Conservation (phyloP, 2,113 vertebrate species). For the Atlantisia rogersi region DNA sequence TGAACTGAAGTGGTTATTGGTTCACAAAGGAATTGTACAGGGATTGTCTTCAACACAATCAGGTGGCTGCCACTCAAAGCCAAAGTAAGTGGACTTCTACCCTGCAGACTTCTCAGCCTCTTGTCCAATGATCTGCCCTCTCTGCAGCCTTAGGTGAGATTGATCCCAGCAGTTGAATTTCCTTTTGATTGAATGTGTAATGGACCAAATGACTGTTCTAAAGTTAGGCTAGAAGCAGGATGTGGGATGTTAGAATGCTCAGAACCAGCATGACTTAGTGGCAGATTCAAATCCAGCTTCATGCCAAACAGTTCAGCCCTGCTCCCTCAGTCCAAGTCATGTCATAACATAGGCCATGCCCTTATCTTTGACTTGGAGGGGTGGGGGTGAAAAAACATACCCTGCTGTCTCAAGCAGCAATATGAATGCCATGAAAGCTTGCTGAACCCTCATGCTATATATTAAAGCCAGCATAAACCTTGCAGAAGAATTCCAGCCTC, state of each 20-base stretch:
- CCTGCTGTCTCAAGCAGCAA: slow-evolving; percentile 2
- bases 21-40: neutral
- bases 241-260: neutral
- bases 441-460: slow-evolving; percentile 40
- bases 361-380: neutral
- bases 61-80: neutral
- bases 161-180: neutral
- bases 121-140: neutral
- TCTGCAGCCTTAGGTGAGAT: neutral
- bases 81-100: neutral
- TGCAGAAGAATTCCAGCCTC: slow-evolving; percentile 33
- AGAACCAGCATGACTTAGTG: neutral
- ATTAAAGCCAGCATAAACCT: slow-evolving; percentile 50
- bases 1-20: neutral
- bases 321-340: neutral
- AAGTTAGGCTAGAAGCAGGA: neutral
- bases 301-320: neutral
- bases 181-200: neutral
- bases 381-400: neutral
- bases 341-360: neutral
- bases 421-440: slow-evolving; percentile 12
- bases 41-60: neutral
- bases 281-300: neutral
- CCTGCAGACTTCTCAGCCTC: neutral
- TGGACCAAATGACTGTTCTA: neutral